phyloP scores from a whole-genome alignment of 2,113 vertebrate genomes.

The Lethenteron reissneri region DNA sequence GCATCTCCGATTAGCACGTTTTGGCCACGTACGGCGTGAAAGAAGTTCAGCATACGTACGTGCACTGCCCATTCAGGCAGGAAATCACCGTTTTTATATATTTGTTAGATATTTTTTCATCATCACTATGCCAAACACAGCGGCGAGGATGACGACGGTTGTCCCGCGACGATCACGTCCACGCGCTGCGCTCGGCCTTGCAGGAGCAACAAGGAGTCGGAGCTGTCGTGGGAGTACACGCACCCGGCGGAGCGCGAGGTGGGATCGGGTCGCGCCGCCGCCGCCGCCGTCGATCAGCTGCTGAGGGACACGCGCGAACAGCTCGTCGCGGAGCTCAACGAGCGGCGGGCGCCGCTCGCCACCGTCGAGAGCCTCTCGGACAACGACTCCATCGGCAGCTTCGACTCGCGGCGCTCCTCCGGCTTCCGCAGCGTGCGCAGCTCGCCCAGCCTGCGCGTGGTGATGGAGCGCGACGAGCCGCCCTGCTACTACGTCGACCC shows the following conservation, averaged over 20 bases:
- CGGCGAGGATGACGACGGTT: no score
- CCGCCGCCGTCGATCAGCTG: conserved; percentile 64
- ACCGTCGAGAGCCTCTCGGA: conserved; percentile 94
- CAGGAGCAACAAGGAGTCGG: conserved; percentile 16
- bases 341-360: conserved; percentile 68
- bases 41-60: no score
- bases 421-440: conserved; percentile 62
- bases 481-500: conserved; percentile 70
- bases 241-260: conserved; percentile 20
- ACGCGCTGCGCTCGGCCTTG: conserved; percentile 19
- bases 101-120: no score
- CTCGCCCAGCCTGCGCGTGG: conserved; percentile 65
- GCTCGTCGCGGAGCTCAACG: conserved; percentile 57
- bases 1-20: no score
- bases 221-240: conserved; percentile 14
- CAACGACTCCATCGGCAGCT: conserved; percentile 78
- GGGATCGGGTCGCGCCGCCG: conserved; percentile 38
- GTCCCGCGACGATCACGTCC: conserved; percentile 15
- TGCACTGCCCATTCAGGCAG: no score
- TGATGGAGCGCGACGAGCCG: conserved; percentile 42
- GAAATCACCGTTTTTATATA: no score
- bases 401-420: conserved; percentile 80
- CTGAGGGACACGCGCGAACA: conserved; percentile 69
- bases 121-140: no score
- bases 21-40: no score